These are phyloP conservation scores for Thripadectes ignobilis DNA, from an alignment of 2,797 vertebrate species.

Conservation along the genomic window DNA sequence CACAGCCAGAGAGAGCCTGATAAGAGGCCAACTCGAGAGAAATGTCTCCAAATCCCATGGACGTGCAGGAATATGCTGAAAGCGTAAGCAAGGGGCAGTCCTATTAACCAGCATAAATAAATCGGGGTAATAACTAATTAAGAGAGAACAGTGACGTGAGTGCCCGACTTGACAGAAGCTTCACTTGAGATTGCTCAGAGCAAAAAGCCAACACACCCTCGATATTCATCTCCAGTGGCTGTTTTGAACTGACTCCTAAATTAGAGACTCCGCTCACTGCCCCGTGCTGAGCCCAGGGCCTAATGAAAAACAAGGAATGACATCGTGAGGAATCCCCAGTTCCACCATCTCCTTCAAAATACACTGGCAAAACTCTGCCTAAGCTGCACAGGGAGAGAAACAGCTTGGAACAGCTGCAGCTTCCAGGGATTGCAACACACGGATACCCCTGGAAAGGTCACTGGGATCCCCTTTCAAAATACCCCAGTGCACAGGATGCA, in stretches of 20 bases:
- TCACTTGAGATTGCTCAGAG: not conserved
- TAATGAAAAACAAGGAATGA: not conserved
- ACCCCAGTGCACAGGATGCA: conserved; percentile 49
- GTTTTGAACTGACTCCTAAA: not conserved
- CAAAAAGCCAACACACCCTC: not conserved
- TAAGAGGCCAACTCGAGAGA: not conserved
- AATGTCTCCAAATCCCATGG: fast-evolving
- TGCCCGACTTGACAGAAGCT: not conserved
- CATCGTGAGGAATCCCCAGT: not conserved
- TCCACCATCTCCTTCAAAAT: conserved; percentile 5
- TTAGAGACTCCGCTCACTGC: not conserved
- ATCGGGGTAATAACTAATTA: not conserved
- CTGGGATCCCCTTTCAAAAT: conserved; percentile 72
- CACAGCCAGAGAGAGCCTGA: not conserved
- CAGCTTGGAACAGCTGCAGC: conserved; percentile 71
- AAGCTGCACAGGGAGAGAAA: not conserved
- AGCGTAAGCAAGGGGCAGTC: not conserved
- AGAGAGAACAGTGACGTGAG: not conserved
- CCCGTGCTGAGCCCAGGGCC: not conserved
- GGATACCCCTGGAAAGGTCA: conserved; percentile 71
- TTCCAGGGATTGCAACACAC: conserved; percentile 47
- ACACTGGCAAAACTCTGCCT: conserved; percentile 15
- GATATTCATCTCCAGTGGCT: not conserved
- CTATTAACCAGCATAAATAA: not conserved
- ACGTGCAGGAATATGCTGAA: not conserved